Conservation (phyloP, 2,113 vertebrate genomes). For the Chlorodrepanis virens region DNA sequence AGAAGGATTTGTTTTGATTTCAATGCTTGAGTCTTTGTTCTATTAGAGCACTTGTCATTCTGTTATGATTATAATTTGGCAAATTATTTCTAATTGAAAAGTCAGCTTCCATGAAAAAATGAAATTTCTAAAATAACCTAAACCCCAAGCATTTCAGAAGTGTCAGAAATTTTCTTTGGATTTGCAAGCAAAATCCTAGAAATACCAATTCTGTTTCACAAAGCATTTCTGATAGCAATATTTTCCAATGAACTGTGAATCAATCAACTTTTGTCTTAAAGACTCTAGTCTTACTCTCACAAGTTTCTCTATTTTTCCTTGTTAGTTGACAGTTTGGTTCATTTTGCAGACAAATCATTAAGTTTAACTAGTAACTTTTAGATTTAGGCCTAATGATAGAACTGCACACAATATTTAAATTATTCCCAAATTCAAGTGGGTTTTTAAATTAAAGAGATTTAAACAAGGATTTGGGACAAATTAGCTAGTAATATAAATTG, state of each 20-base stretch:
- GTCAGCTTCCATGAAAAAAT: neutral
- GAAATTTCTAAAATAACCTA: neutral
- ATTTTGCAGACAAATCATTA: neutral
- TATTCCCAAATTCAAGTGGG: neutral
- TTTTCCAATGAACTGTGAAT: neutral
- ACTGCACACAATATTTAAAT: neutral
- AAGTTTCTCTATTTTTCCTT: neutral
- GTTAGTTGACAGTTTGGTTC: neutral
- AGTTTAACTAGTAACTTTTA: neutral
- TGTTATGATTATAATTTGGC: conserved; percentile 41
- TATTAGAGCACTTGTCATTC: conserved; percentile 37
- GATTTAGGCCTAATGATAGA: neutral
- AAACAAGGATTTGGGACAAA: neutral
- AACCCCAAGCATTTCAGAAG: neutral
- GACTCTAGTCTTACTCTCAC: neutral
- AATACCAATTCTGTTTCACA: neutral
- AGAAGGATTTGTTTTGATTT: conserved; percentile 46
- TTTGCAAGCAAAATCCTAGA: neutral
- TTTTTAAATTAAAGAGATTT: neutral
- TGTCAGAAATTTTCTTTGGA: neutral
- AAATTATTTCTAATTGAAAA: conserved; percentile 51
- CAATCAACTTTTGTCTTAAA: neutral
- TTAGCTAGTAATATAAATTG: neutral
- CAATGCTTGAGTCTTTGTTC: neutral
- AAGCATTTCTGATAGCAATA: neutral